A percentile compares a stretch with the other conserved stretches of the same genome.
These are phyloP conservation scores for Sinella curviseta DNA, from an alignment of 1,140 invertebrate species.

Conservation along the genomic window DNA sequence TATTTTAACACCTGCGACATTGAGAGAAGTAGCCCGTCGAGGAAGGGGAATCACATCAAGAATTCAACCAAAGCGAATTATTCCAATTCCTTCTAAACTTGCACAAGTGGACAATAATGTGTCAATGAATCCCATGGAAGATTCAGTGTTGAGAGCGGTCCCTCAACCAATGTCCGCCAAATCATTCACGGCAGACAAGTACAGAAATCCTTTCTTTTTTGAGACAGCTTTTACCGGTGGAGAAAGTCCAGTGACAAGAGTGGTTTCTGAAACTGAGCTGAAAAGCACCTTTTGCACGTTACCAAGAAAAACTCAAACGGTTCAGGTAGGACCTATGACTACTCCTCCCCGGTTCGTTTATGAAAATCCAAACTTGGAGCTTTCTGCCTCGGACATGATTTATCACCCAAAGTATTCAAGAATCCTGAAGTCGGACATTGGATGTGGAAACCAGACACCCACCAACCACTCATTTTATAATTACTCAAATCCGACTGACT, in stretches of 20 bases:
- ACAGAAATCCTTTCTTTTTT: slow-evolving; percentile 37
- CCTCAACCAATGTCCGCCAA: slow-evolving; percentile 42
- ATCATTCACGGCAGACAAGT: slow-evolving; percentile 32
- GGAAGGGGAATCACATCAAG: neutral
- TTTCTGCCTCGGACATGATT: slow-evolving; percentile 44
- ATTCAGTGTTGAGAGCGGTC: neutral
- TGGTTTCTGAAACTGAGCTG: slow-evolving; percentile 46
- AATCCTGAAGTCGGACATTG: slow-evolving; percentile 25
- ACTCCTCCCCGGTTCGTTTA: slow-evolving; percentile 37
- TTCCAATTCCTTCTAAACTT: neutral
- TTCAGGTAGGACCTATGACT: slow-evolving; percentile 61
- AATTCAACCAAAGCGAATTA: slow-evolving; percentile 26
- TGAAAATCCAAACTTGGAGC: slow-evolving; percentile 47
- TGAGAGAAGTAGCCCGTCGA: neutral
- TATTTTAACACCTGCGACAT: slow-evolving; percentile 41
- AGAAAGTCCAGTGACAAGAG: slow-evolving; percentile 42
- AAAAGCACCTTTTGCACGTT: slow-evolving; percentile 27
- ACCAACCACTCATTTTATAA: neutral
- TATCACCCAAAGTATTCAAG: slow-evolving; percentile 47
- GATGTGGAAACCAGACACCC: neutral
- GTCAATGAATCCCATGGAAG: slow-evolving; percentile 5
- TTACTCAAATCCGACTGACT: neutral
- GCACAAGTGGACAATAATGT: neutral
- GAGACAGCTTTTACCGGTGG: slow-evolving; percentile 47
- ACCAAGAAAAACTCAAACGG: neutral